Evolutionary conservation across 2,113 vertebrate genomes (phyloP).

Genomic region (Microcebus griseorufus): DNA sequence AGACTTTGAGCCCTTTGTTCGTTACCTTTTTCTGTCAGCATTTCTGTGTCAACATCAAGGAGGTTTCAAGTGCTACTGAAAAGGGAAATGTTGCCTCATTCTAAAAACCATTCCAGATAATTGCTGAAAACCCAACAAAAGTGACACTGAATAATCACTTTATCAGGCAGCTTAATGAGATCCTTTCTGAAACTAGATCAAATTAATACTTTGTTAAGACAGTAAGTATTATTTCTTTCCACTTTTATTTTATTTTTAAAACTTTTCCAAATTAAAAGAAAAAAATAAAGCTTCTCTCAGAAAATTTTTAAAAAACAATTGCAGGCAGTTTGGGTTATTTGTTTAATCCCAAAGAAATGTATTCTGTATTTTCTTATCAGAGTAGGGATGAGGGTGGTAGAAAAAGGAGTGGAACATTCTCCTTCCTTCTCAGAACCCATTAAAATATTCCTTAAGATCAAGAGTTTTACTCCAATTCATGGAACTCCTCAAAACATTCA

Average conservation of each 20-base stretch:
- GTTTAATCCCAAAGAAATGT: conserved; percentile 3
- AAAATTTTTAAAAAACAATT: conserved; percentile 54
- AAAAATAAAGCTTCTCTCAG: neutral
- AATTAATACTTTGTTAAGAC: conserved; percentile 59
- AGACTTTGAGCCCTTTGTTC: conserved; percentile 42
- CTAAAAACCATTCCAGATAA: conserved; percentile 69
- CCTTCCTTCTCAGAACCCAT: neutral
- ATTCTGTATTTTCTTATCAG: neutral
- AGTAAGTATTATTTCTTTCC: conserved; percentile 46
- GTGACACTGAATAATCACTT: conserved; percentile 75
- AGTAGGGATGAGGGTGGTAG: neutral
- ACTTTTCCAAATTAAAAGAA: neutral
- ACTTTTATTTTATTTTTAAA: conserved; percentile 41
- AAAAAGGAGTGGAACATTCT: neutral
- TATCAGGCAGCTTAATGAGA: conserved; percentile 74
- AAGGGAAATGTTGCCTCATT: conserved; percentile 50
- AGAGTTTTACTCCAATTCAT: neutral
- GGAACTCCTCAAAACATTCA: neutral
- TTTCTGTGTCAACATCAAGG: conserved; percentile 76
- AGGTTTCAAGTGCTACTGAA: conserved; percentile 68
- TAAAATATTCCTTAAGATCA: neutral
- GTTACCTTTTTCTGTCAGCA: conserved; percentile 53
- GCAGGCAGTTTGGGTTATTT: conserved; percentile 10
- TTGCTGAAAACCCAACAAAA: conserved; percentile 75
- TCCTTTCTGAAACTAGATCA: conserved; percentile 63